Conservation (phyloP, 2,888 invertebrate genomes). For the Agrenia bidenticulata region DNA sequence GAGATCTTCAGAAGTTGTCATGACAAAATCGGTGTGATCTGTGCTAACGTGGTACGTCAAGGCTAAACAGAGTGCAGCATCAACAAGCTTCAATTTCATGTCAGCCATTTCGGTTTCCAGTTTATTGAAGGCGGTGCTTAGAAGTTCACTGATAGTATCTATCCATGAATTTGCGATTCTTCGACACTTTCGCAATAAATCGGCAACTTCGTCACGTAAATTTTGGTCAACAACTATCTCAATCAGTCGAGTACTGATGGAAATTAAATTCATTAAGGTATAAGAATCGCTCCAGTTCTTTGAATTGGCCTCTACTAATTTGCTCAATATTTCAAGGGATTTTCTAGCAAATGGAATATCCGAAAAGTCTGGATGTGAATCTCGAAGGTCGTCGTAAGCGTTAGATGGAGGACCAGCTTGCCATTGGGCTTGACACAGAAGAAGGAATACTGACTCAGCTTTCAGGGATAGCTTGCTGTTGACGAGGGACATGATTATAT, state of each 20-base stretch:
- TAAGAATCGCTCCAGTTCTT: slow-evolving; percentile 24
- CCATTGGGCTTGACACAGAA: slow-evolving; percentile 27
- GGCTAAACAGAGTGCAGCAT: neutral
- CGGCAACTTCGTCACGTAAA: neutral
- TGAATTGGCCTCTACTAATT: neutral
- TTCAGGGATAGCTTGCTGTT: slow-evolving; percentile 16
- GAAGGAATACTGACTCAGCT: slow-evolving; percentile 17
- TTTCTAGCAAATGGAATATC: slow-evolving; percentile 3
- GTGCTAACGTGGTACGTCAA: slow-evolving; percentile 18
- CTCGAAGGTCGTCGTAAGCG: neutral
- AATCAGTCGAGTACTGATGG: slow-evolving; percentile 18
- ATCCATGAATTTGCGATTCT: slow-evolving; percentile 13
- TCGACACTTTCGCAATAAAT: slow-evolving; percentile 12
- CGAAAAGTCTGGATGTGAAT: slow-evolving; percentile 23
- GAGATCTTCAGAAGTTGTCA: slow-evolving; percentile 15
- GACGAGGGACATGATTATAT: slow-evolving; percentile 20
- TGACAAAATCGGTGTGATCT: neutral
- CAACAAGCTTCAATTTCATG: slow-evolving; percentile 4
- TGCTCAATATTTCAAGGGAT: slow-evolving; percentile 7
- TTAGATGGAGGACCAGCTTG: slow-evolving; percentile 9
- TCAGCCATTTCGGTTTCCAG: neutral
- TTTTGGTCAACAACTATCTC: slow-evolving; percentile 8
- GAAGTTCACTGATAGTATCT: neutral
- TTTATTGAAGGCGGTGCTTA: slow-evolving; percentile 16
- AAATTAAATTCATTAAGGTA: neutral